These are phyloP conservation scores for Gambusia affinis DNA, from an alignment of 2,113 vertebrate genomes.

Conservation along the genomic window DNA sequence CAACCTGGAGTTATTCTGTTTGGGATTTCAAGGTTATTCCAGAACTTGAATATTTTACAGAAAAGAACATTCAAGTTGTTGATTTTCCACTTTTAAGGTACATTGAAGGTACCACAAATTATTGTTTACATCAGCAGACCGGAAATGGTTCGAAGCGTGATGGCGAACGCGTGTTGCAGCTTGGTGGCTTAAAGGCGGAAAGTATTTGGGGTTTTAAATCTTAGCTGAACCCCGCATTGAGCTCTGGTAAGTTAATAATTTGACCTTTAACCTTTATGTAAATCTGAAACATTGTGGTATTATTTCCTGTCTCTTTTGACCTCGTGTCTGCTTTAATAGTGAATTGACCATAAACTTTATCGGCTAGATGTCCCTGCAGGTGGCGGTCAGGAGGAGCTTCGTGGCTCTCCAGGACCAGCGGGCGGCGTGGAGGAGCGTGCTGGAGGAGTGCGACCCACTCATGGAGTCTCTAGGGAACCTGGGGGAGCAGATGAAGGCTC, in stretches of 20 bases:
- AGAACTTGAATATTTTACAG: neutral
- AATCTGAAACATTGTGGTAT: neutral
- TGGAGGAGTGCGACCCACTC: slow-evolving; percentile 77
- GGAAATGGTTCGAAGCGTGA: slow-evolving; percentile 40
- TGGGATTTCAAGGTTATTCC: too few species aligned
- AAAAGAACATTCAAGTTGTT: neutral
- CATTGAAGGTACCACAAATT: slow-evolving; percentile 10
- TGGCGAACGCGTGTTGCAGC: slow-evolving; percentile 26
- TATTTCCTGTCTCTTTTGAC: neutral
- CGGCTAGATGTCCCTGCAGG: slow-evolving; percentile 53
- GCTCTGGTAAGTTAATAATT: neutral
- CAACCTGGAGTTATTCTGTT: too few species aligned
- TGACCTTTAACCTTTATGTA: neutral
- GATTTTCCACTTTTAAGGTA: neutral
- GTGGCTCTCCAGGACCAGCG: slow-evolving; percentile 65
- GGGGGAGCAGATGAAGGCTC: slow-evolving; percentile 82
- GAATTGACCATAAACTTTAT: slow-evolving; percentile 1
- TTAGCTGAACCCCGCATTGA: neutral
- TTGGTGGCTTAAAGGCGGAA: too few species aligned
- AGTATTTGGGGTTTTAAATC: too few species aligned
- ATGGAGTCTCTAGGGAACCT: slow-evolving; percentile 83
- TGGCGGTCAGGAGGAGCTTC: slow-evolving; percentile 80
- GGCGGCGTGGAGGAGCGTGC: slow-evolving; percentile 69
- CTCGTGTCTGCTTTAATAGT: neutral
- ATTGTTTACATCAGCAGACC: slow-evolving; percentile 40